Evolutionary conservation across 2,113 vertebrate species (phyloP).

Genomic region (Pterophyllum scalare): DNA sequence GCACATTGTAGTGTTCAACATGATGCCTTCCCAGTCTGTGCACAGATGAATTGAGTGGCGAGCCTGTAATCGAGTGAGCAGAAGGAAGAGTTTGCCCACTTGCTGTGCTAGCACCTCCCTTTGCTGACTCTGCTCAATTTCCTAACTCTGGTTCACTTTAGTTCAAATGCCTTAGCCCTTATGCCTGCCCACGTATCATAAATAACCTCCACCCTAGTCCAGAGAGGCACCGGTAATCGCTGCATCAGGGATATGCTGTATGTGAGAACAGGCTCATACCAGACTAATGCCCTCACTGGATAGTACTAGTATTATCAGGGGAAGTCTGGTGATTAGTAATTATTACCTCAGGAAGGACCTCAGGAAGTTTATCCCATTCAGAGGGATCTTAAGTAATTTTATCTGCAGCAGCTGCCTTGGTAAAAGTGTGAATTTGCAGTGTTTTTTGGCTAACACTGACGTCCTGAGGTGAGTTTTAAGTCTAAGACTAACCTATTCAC

Average conservation of each 20-base stretch:
- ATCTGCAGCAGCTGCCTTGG: slow-evolving; percentile 5
- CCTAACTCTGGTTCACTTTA: slow-evolving; percentile 64
- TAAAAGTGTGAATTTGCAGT: slow-evolving; percentile 14
- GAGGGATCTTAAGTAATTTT: slow-evolving; percentile 47
- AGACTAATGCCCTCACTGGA: slow-evolving; percentile 66
- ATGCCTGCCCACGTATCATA: slow-evolving; percentile 70
- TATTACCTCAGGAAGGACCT: slow-evolving; percentile 57
- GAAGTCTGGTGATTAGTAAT: slow-evolving; percentile 64
- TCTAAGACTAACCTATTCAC: not conserved
- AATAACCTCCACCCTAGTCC: slow-evolving; percentile 69
- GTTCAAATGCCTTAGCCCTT: slow-evolving; percentile 68
- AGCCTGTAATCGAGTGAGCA: slow-evolving; percentile 46
- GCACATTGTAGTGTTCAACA: slow-evolving; percentile 5
- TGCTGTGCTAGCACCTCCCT: slow-evolving; percentile 66
- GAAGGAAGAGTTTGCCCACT: slow-evolving; percentile 56
- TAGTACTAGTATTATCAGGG: slow-evolving; percentile 38
- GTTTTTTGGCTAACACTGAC: slow-evolving; percentile 8
- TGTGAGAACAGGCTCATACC: slow-evolving; percentile 43
- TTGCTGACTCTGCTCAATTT: slow-evolving; percentile 69
- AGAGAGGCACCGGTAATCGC: slow-evolving; percentile 59
- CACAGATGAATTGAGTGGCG: slow-evolving; percentile 39
- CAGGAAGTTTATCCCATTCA: slow-evolving; percentile 55
- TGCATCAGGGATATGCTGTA: slow-evolving; percentile 60
- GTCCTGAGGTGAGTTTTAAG: not conserved
- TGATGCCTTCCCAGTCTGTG: slow-evolving; percentile 24